Percentiles rank a stretch among this genome's conserved stretches.
Evolutionary conservation across 2,797 vertebrate species (phyloP).

Genomic region (Poeciliopsis gracilis): DNA sequence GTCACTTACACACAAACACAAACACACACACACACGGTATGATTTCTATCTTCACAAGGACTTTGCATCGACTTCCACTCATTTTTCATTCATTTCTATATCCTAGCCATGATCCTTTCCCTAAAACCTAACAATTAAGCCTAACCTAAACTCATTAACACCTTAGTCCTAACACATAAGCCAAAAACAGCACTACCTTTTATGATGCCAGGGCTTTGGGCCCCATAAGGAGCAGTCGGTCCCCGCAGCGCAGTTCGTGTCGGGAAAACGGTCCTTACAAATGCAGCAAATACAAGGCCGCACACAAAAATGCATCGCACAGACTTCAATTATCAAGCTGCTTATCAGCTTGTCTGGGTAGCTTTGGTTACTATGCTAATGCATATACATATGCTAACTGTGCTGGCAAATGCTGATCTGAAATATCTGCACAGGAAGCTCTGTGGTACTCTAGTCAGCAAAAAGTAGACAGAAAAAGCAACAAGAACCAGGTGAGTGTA

Average conservation of each 20-base stretch:
- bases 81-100: not conserved
- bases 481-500: constrained; percentile 14
- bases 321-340: constrained; percentile 70
- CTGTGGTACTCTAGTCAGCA: constrained; percentile 48
- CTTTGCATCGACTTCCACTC: too few relatives aligned
- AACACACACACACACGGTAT: not conserved
- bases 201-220: not conserved
- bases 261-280: not conserved
- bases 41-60: too few relatives aligned
- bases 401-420: constrained; percentile 49
- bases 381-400: constrained; percentile 57
- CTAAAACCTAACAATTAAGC: not conserved
- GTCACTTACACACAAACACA: constrained; percentile 35
- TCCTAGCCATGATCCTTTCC: not conserved
- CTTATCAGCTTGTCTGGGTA: constrained; percentile 53
- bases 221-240: not conserved
- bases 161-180: not conserved
- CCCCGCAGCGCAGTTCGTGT: too few relatives aligned
- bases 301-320: constrained; percentile 44
- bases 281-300: too few relatives aligned
- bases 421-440: constrained; percentile 38
- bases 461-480: constrained; percentile 22
- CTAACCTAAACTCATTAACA: not conserved
- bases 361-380: constrained; percentile 50
- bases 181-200: not conserved